These are phyloP conservation scores for Linnaemya tessellans DNA, from an alignment of 2,888 invertebrate species.

Conservation along the genomic window DNA sequence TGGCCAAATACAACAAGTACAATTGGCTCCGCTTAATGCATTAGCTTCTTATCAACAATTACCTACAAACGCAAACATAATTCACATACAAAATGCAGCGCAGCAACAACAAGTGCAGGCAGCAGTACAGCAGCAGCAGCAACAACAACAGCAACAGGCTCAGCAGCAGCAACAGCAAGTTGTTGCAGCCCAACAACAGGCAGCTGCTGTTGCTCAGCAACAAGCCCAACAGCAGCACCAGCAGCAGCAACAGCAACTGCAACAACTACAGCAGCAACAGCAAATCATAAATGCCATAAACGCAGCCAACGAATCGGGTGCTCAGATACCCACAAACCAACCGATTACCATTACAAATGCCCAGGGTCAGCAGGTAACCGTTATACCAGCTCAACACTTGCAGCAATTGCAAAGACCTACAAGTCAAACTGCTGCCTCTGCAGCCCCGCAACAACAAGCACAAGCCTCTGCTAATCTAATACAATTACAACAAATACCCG, in stretches of 20 bases:
- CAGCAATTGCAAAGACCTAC: conserved; percentile 82
- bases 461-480: conserved; percentile 77
- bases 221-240: conserved; percentile 72
- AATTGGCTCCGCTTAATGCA: conserved; percentile 88
- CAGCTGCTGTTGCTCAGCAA: conserved; percentile 68
- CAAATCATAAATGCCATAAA: conserved; percentile 79
- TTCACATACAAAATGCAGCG: conserved; percentile 80
- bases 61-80: conserved; percentile 81
- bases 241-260: conserved; percentile 73
- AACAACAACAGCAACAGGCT: conserved; percentile 74
- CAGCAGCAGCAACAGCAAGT: conserved; percentile 73
- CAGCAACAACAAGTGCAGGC: conserved; percentile 73
- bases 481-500: conserved; percentile 81
- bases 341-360: conserved; percentile 90
- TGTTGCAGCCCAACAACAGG: conserved; percentile 68
- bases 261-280: conserved; percentile 77
- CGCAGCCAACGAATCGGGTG: conserved; percentile 77
- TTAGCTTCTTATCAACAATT: conserved; percentile 80
- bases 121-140: conserved; percentile 73
- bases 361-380: conserved; percentile 91
- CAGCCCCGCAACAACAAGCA: conserved; percentile 71
- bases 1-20: conserved; percentile 95
- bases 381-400: conserved; percentile 89
- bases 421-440: conserved; percentile 49
- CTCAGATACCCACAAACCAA: conserved; percentile 83